A percentile compares a stretch with the other conserved stretches of the same genome.
phyloP scores from a whole-genome alignment of 2,888 invertebrate species.

The Chrysolina oricalcia region DNA sequence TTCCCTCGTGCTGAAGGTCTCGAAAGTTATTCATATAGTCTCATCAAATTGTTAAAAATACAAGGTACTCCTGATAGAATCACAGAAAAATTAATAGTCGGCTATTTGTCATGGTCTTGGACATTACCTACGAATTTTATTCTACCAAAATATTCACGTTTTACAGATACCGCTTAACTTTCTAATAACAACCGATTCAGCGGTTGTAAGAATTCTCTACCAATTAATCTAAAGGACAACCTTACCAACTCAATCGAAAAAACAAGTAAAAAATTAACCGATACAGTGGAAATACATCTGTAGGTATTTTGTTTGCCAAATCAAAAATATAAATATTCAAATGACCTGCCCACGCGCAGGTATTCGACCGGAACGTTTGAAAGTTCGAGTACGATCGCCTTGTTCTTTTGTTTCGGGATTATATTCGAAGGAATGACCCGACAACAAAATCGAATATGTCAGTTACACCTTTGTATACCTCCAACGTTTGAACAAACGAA shows the following conservation, averaged over 20 bases:
- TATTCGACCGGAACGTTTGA: conserved; percentile 34
- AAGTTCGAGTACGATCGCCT: conserved; percentile 36
- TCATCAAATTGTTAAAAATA: too few species aligned
- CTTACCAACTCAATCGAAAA: background rate
- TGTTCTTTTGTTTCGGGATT: conserved; percentile 44
- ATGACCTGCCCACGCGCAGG: conserved; percentile 38
- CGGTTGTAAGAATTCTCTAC: background rate
- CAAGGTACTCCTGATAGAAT: too few species aligned
- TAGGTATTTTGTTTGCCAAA: conserved; percentile 36
- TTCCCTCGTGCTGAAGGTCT: too few species aligned
- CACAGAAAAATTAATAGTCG: too few species aligned
- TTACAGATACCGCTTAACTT: background rate
- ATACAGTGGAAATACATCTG: conserved; percentile 11
- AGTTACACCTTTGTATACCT: conserved; percentile 17
- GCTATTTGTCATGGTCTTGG: too few species aligned
- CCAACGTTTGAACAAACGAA: conserved; percentile 14
- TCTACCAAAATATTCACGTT: background rate
- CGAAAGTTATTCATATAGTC: too few species aligned
- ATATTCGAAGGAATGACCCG: conserved; percentile 29
- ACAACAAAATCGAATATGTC: conserved; percentile 35
- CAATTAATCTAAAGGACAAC: conserved; percentile 10
- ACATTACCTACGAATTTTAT: background rate
- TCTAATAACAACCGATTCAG: background rate
- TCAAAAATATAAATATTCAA: conserved; percentile 42
- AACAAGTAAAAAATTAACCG: background rate